Percentiles rank a stretch among this genome's conserved stretches.
These are phyloP conservation scores for Tenebrosternarchus preto DNA, from an alignment of 2,113 vertebrate genomes.

Conservation along the genomic window DNA sequence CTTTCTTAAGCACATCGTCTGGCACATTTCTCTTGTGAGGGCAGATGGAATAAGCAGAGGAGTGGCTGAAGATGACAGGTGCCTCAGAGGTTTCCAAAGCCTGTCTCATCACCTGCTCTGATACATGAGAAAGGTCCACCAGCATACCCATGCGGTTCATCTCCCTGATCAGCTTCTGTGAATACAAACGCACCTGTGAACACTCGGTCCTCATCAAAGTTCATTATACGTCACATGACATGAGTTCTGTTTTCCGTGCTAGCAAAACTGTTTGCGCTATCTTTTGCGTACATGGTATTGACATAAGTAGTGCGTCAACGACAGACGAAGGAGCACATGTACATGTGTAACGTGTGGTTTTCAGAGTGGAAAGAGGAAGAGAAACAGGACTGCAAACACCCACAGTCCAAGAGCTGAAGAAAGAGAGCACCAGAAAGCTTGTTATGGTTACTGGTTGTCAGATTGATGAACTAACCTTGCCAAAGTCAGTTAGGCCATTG, in stretches of 20 bases:
- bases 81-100: conserved; percentile 78
- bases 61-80: conserved; percentile 95
- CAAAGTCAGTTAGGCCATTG: conserved; percentile 82
- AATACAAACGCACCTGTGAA: neutral
- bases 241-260: neutral
- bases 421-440: neutral
- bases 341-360: neutral
- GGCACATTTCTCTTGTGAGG: conserved; percentile 81
- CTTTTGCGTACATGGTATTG: too few relatives aligned
- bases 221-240: neutral
- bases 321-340: neutral
- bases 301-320: too few relatives aligned
- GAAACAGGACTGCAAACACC: neutral
- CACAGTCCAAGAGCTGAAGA: neutral
- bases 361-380: too few relatives aligned
- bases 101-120: conserved; percentile 79
- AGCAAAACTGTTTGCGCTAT: neutral
- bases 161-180: conserved; percentile 80
- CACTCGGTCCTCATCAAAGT: neutral
- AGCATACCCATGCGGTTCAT: conserved; percentile 95
- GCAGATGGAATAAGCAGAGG: conserved; percentile 82
- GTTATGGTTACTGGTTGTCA: neutral
- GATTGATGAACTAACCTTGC: conserved; percentile 76
- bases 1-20: conserved; percentile 76
- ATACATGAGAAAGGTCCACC: conserved; percentile 86